phyloP scores from a whole-genome alignment of 23 tunicate species.

The Clavelina lepadiformis region DNA sequence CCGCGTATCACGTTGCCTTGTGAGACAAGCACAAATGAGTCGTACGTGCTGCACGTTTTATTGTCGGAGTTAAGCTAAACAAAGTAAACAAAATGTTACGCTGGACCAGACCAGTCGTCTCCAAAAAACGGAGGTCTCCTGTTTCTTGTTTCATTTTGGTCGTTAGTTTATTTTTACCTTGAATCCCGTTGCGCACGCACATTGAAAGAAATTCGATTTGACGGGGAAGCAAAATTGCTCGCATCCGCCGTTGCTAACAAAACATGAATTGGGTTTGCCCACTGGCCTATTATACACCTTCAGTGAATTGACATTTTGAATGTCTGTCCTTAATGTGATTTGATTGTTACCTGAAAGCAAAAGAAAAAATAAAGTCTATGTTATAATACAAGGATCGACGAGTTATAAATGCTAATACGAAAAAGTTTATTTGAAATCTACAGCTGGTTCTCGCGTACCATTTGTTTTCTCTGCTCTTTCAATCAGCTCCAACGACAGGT shows the following conservation, averaged over 20 bases:
- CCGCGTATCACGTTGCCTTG: conserved; percentile 41
- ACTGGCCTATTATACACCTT: conserved; percentile 60
- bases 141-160: background rate
- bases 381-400: background rate
- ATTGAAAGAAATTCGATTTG: background rate
- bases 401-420: background rate
- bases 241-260: conserved; percentile 41
- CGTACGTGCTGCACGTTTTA: conserved; percentile 35
- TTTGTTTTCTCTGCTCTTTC: conserved; percentile 53
- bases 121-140: background rate
- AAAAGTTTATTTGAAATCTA: background rate
- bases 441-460: conserved; percentile 23
- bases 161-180: conserved; percentile 47
- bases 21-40: conserved; percentile 43
- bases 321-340: conserved; percentile 28
- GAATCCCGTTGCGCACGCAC: conserved; percentile 68
- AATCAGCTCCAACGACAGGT: conserved; percentile 53
- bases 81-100: background rate
- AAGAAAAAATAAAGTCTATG: background rate
- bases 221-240: conserved; percentile 69
- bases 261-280: conserved; percentile 34
- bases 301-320: conserved; percentile 39
- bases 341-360: conserved; percentile 36
- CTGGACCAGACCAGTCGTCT: background rate
- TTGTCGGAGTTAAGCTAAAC: conserved; percentile 28